Evolutionary conservation across 2,888 invertebrate species (phyloP).

Genomic region (Julus scandinavius): DNA sequence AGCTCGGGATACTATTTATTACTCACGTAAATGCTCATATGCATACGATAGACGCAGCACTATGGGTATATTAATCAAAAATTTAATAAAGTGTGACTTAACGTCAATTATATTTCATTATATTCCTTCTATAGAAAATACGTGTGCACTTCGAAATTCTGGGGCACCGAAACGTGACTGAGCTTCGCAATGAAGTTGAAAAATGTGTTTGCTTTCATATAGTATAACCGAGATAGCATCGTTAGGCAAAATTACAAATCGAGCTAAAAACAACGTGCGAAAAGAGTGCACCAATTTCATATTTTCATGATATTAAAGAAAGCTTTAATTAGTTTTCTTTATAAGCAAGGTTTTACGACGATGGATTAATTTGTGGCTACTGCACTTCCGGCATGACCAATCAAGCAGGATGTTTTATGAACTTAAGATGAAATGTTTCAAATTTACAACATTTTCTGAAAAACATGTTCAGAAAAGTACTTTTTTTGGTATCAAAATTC

Average conservation of each 20-base stretch:
- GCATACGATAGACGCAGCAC: neutral
- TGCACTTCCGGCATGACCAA: neutral
- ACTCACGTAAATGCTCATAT: neutral
- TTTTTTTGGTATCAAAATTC: no score
- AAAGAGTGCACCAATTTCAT: neutral
- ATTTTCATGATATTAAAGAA: neutral
- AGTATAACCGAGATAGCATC: neutral
- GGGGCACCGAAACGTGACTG: neutral
- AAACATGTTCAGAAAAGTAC: no score
- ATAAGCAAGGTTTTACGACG: neutral
- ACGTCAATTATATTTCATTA: conserved; percentile 3
- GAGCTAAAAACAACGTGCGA: neutral
- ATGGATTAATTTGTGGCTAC: neutral
- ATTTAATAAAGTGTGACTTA: conserved; percentile 8
- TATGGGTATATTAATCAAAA: neutral
- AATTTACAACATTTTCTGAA: no score
- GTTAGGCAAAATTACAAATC: neutral
- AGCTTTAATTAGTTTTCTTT: neutral
- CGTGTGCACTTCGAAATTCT: neutral
- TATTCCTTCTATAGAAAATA: neutral
- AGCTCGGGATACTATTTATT: neutral
- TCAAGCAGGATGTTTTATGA: neutral
- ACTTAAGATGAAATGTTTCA: no score
- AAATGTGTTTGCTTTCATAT: neutral
- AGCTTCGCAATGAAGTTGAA: neutral